Base-by-base conservation (phyloP, 2,113 vertebrate genomes). In the Chlorodrepanis virens region DNA sequence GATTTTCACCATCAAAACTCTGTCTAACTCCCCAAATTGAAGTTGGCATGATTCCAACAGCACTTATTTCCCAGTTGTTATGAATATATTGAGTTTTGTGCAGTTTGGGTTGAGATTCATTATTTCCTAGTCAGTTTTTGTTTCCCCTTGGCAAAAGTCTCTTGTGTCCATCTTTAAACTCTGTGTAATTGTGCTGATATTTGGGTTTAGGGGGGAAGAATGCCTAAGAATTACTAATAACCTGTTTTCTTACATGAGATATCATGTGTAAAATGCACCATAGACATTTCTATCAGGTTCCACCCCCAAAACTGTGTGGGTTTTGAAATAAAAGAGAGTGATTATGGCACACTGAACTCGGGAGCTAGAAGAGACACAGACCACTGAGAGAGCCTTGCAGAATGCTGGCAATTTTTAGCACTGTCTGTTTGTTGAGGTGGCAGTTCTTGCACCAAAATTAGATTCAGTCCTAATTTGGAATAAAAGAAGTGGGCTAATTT, bases 361-460 rank as follows among this genome's bases (percentile, higher is more conserved):
- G 5, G 22, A 85, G 71, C 57, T 52, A 1, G 31, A 61, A 49
- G 79, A 87, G 77, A 11, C 42, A 10, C 8, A 35, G 88, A 70
- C 94, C 94, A 45, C 71, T 33, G 90, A 63, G 84, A 47, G 91
- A 86, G 39, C 86, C 79, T 70, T 63, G 82, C 85, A 50, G 88
- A 65, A 14, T 14, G 67, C 88, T 75, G 60, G 44, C 39, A 9
- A 1, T 39, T 92, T 95, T 92, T 80, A 92, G 92, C 95, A 23
- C 83, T 65, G 63, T 63, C 63, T 93, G 37, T 37, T 86, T 84
- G 83, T 74, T 80, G 90, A 93, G 92, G 61, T 95, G 92, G 69
- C 85, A 77, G 71, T 35, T 96, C 90, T 94, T 70, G 15, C 45
- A 83, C 95, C 90, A 86, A 90, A 97, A 94, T 97, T 96, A 97